Evolutionary conservation across 2,888 invertebrate genomes (phyloP).

Genomic region (Rhingia campestris): DNA sequence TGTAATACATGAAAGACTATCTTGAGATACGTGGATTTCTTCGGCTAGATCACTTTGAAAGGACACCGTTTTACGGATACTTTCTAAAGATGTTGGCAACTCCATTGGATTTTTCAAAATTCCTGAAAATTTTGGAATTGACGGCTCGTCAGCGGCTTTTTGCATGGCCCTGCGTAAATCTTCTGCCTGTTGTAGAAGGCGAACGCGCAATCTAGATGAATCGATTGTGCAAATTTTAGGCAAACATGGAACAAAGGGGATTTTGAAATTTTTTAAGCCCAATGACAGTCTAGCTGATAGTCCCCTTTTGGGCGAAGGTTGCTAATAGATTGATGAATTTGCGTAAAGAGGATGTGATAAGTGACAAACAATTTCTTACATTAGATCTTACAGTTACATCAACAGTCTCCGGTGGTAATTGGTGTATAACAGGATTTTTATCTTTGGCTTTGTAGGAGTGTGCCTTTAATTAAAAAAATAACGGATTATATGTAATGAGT

Average conservation of each 20-base stretch:
- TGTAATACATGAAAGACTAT: neutral
- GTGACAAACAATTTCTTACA: no score
- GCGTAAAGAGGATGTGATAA: no score
- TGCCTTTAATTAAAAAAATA: no score
- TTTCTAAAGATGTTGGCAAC: neutral
- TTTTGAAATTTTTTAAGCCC: conserved; percentile 17
- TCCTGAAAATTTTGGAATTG: neutral
- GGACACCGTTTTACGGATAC: conserved; percentile 29
- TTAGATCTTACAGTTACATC: no score
- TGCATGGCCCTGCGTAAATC: conserved; percentile 51
- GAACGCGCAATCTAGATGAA: conserved; percentile 27
- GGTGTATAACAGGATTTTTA: no score
- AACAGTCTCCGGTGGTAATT: no score
- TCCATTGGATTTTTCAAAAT: conserved; percentile 36
- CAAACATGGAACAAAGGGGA: neutral
- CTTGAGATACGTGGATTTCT: neutral
- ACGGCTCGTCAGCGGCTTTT: neutral
- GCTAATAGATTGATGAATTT: neutral
- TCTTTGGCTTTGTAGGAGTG: no score
- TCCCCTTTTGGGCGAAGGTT: conserved; percentile 9
- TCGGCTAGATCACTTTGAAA: conserved; percentile 13
- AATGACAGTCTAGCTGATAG: conserved; percentile 38
- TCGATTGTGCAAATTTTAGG: conserved; percentile 2
- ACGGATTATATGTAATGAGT: no score
- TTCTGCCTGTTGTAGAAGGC: conserved; percentile 59